A percentile compares a stretch with the other conserved stretches of the same genome.
Evolutionary conservation across 2,888 invertebrate genomes (phyloP).

Genomic region (Neelides folsomi): DNA sequence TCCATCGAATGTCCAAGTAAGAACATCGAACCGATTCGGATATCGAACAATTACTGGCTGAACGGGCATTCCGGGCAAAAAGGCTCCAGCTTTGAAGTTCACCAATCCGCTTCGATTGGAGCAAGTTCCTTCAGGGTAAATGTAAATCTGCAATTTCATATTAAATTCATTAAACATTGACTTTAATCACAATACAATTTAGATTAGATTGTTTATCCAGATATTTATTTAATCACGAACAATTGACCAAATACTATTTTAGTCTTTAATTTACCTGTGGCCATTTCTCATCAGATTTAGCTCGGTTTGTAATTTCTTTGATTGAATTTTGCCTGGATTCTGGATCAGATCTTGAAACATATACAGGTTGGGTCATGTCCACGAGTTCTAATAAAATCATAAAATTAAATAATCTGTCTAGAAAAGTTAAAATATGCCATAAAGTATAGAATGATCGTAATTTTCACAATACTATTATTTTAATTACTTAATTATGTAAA

Average conservation of each 20-base stretch:
- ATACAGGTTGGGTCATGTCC: slow-evolving; percentile 87
- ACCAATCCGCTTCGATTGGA: slow-evolving; percentile 77
- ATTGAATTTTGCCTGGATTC: slow-evolving; percentile 82
- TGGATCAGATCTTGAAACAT: slow-evolving; percentile 84
- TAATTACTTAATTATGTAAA: too few relatives aligned
- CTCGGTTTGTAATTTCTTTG: slow-evolving; percentile 70
- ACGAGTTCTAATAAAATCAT: slow-evolving; percentile 56
- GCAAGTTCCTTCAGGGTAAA: slow-evolving; percentile 94
- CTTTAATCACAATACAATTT: too few relatives aligned
- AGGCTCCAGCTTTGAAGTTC: slow-evolving; percentile 53
- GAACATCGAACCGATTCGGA: slow-evolving; percentile 74
- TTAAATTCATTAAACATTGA: slow-evolving; percentile 1
- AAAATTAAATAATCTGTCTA: too few relatives aligned
- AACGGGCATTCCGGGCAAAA: slow-evolving; percentile 87
- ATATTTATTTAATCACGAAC: too few relatives aligned
- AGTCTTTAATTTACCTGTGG: slow-evolving; percentile 53
- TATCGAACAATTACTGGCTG: slow-evolving; percentile 87
- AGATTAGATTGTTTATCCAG: too few relatives aligned
- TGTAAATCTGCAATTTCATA: slow-evolving; percentile 50
- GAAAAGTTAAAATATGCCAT: too few relatives aligned
- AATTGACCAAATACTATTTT: too few relatives aligned
- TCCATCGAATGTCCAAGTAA: slow-evolving; percentile 91
- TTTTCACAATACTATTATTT: too few relatives aligned
- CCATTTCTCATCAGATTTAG: slow-evolving; percentile 73
- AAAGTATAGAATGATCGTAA: too few relatives aligned